Evolutionary conservation across 2,888 invertebrate genomes (phyloP).

Genomic region (Sussaba pulchella): DNA sequence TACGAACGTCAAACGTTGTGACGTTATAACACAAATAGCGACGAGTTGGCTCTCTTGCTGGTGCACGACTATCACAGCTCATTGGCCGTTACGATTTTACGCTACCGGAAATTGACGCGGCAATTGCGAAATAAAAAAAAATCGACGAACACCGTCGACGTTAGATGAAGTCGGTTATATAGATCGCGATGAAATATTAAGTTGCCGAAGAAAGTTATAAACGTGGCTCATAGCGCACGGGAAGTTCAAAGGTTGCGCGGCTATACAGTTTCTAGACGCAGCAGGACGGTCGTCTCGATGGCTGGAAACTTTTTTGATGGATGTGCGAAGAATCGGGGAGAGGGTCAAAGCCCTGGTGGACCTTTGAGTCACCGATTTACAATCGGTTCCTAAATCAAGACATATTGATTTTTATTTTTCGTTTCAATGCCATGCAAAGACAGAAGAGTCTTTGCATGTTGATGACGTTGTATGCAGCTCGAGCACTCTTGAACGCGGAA

Average conservation of each 20-base stretch:
- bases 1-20: constrained; percentile 13
- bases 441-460: background rate
- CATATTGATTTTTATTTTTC: background rate
- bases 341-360: constrained; percentile 10
- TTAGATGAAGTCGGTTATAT: constrained; percentile 6
- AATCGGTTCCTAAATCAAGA: background rate
- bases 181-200: constrained; percentile 45
- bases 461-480: background rate
- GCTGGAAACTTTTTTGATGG: too few relatives aligned
- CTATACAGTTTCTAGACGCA: too few relatives aligned
- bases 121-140: background rate
- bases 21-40: constrained; percentile 19
- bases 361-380: background rate
- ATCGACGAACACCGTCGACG: background rate
- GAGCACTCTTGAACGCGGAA: constrained; percentile 42
- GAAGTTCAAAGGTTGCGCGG: constrained; percentile 30
- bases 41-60: background rate
- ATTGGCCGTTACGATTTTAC: constrained; percentile 18
- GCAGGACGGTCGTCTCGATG: too few relatives aligned
- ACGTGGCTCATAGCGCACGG: constrained; percentile 23
- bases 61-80: background rate
- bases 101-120: constrained; percentile 23
- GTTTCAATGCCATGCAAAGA: background rate
- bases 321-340: background rate
- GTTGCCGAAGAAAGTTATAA: constrained; percentile 48